phyloP scores from a whole-genome alignment of 1,140 invertebrate species.

The Drosophila nikananu region DNA sequence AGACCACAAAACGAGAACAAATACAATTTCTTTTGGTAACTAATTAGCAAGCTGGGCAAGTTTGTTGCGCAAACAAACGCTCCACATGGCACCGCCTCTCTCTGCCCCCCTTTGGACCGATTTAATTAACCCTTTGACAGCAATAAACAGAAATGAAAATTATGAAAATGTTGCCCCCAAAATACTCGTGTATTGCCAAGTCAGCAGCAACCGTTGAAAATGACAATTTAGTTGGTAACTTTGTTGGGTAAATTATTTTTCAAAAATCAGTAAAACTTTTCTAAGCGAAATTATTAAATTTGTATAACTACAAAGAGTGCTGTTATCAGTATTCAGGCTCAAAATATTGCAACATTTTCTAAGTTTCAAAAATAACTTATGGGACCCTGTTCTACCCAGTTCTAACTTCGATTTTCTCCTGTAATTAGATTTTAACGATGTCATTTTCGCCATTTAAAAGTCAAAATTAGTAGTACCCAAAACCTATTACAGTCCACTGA shows the following conservation, averaged over 20 bases:
- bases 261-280: background rate
- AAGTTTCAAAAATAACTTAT: background rate
- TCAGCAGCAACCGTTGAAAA: constrained; percentile 28
- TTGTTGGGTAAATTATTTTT: constrained; percentile 6
- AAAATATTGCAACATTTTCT: background rate
- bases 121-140: constrained; percentile 59
- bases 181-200: constrained; percentile 16
- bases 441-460: background rate
- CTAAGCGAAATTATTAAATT: background rate
- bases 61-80: constrained; percentile 46
- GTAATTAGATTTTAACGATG: constrained; percentile 18
- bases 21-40: constrained; percentile 74
- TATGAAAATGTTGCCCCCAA: constrained; percentile 36
- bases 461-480: background rate
- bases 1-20: constrained; percentile 56
- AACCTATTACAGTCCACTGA: constrained; percentile 12
- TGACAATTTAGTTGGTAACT: constrained; percentile 14
- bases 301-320: background rate
- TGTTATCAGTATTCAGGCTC: background rate
- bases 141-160: constrained; percentile 52
- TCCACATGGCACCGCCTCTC: background rate
- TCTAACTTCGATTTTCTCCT: background rate
- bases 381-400: background rate
- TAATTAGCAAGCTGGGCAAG: constrained; percentile 67
- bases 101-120: background rate